Percentiles rank a stretch among this genome's conserved stretches.
phyloP scores from a whole-genome alignment of 2,888 invertebrate genomes.

The Caenorhabditis panamensis region DNA sequence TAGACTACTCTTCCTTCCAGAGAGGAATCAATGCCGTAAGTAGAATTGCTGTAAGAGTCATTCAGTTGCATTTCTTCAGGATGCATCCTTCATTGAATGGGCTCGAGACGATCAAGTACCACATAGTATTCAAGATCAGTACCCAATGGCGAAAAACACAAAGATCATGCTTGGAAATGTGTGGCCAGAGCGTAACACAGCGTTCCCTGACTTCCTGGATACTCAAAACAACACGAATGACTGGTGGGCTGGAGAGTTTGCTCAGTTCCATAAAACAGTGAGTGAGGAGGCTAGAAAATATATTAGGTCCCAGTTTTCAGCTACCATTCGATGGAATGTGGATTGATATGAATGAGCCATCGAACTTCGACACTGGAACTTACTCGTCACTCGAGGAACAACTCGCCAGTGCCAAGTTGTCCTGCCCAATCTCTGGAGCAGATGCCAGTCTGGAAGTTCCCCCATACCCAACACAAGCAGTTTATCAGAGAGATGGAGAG shows the following conservation, averaged over 20 bases:
- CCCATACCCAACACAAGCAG: constrained; percentile 75
- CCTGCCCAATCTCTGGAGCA: constrained; percentile 75
- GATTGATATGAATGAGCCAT: constrained; percentile 94
- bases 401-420: constrained; percentile 70
- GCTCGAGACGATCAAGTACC: constrained; percentile 71
- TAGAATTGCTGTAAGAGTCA: constrained; percentile 67
- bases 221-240: constrained; percentile 69
- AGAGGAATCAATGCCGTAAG: constrained; percentile 71
- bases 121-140: constrained; percentile 69
- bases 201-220: constrained; percentile 80
- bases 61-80: constrained; percentile 82
- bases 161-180: constrained; percentile 74
- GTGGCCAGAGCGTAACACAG: constrained; percentile 78
- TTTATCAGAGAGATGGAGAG: constrained; percentile 64
- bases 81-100: constrained; percentile 77
- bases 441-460: constrained; percentile 75
- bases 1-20: constrained; percentile 72
- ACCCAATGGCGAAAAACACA: constrained; percentile 76
- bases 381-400: constrained; percentile 74
- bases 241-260: constrained; percentile 79
- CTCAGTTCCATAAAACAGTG: constrained; percentile 67
- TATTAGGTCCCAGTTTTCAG: too few relatives aligned
- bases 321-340: constrained; percentile 88
- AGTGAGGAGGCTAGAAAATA: too few relatives aligned
- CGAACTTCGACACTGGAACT: constrained; percentile 85